Conservation (phyloP, 2,797 vertebrate species). For the Carcharodon carcharias region DNA sequence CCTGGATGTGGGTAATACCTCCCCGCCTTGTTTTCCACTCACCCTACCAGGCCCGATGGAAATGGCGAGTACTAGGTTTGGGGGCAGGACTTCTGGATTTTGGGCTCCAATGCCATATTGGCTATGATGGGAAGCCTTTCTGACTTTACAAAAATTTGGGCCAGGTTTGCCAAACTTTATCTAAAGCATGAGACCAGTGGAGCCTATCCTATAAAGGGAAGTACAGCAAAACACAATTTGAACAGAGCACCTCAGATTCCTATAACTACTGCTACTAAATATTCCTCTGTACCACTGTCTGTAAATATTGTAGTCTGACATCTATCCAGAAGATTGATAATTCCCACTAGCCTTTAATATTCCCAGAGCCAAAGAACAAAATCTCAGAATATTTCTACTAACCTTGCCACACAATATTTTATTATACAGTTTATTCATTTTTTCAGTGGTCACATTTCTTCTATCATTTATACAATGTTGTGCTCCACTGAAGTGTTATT, state of each 20-base stretch:
- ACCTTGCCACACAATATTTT: slow-evolving; percentile 38
- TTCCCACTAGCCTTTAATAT: slow-evolving; percentile 24
- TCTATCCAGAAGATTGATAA: slow-evolving; percentile 27
- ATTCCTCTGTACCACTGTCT: slow-evolving; percentile 36
- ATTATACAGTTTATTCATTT: slow-evolving; percentile 33
- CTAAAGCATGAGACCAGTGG: neutral
- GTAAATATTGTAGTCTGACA: slow-evolving; percentile 41
- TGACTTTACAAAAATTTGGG: too few relatives aligned
- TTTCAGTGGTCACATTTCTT: slow-evolving; percentile 40
- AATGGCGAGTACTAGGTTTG: too few relatives aligned
- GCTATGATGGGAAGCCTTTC: too few relatives aligned
- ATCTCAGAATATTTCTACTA: neutral
- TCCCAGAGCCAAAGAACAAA: slow-evolving; percentile 41
- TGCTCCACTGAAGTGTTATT: slow-evolving; percentile 42
- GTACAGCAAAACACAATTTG: slow-evolving; percentile 7
- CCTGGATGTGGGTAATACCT: too few relatives aligned
- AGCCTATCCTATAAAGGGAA: neutral
- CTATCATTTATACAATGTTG: slow-evolving; percentile 41
- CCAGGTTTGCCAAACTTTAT: neutral
- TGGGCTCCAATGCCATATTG: too few relatives aligned
- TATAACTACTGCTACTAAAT: neutral
- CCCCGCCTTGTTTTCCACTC: too few relatives aligned
- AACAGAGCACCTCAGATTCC: neutral
- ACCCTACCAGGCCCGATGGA: too few relatives aligned
- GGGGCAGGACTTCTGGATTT: too few relatives aligned